Evolutionary conservation across 2,113 vertebrate genomes (phyloP), one percentile per base, ranked within the genome.

Genomic region (Bubo scandiacus): DNA sequence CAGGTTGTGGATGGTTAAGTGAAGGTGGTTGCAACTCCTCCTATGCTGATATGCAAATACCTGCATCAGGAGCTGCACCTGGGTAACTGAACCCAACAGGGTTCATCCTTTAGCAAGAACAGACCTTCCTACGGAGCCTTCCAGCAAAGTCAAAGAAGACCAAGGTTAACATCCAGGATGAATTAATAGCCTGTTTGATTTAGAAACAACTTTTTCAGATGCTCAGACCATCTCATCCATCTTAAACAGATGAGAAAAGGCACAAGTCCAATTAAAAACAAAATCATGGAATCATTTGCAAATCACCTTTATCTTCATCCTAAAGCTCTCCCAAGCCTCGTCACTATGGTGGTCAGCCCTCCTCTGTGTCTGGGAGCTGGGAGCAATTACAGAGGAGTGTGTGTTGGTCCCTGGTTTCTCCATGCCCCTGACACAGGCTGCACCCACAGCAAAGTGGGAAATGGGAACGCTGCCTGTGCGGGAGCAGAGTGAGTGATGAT

Each of bases 101-200:
- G 21, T 18, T 78, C 71, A 49, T 21, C 75, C 67, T 54, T 14
- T 22, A 38, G 74, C 36, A 72, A 1, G 36, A 62, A 71, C 75
- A 92, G 49, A 30, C 40, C 66, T 82, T 86, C 92, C 82, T 40
- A 7, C 1, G 0, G 62, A 26, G 51, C 91, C 88, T 66, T 62
- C 90, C 88, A 88, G 86, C 83, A 59, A 88, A 52, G 80, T 22
- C 62, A 83, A 29, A 61, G 61, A 42, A 5, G 18, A 52, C 36
- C 62, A 66, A 67, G 38, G 91, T 62, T 66, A 62, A 12, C 67
- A 73, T 26, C 17, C 54, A 22, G 45, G 67, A 70, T 96, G 40
- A 88, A 96, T 94, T 90, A 86, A 92, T 29, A 79, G 29, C 47
- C 42, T 71, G 51, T 4, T 57, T 95, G 94, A 47, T 94, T 90